Conservation (phyloP, 2,113 vertebrate genomes). For the Tiliqua scincoides region DNA sequence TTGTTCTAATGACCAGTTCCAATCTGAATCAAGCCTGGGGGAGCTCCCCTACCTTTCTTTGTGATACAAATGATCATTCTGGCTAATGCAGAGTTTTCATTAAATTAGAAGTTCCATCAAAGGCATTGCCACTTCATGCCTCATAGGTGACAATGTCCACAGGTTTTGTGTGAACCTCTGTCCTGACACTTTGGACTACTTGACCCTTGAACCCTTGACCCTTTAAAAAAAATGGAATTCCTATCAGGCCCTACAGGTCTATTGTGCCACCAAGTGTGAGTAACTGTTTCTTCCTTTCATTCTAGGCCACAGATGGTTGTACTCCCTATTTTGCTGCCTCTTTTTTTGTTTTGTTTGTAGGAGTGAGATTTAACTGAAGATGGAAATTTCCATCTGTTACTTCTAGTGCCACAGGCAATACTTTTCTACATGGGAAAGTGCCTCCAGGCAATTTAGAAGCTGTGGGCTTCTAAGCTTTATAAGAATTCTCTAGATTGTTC, state of each 20-base stretch:
- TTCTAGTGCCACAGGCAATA: slow-evolving; percentile 16
- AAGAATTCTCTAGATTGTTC: slow-evolving; percentile 3
- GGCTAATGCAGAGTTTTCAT: not conserved
- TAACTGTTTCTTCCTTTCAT: rapidly evolving
- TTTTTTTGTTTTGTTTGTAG: not conserved
- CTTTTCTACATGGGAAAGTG: slow-evolving; percentile 13
- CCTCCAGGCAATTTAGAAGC: slow-evolving; percentile 15
- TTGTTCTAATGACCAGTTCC: not conserved
- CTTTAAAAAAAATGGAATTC: not conserved
- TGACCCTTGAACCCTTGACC: not conserved
- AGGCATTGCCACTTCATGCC: not conserved
- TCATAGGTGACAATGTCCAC: not conserved
- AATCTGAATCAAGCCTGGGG: not conserved
- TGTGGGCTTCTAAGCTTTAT: not conserved
- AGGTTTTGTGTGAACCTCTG: not conserved
- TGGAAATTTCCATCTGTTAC: slow-evolving; percentile 25
- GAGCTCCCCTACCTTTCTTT: not conserved
- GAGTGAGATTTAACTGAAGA: not conserved
- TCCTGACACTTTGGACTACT: not conserved
- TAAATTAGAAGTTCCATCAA: not conserved
- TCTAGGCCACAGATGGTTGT: rapidly evolving
- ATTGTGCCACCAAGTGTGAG: not conserved
- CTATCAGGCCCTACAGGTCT: not conserved
- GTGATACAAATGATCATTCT: not conserved
- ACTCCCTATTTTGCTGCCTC: not conserved